Evolutionary conservation across 2,797 vertebrate genomes (phyloP).

Genomic region (Clarias laeviceps): DNA sequence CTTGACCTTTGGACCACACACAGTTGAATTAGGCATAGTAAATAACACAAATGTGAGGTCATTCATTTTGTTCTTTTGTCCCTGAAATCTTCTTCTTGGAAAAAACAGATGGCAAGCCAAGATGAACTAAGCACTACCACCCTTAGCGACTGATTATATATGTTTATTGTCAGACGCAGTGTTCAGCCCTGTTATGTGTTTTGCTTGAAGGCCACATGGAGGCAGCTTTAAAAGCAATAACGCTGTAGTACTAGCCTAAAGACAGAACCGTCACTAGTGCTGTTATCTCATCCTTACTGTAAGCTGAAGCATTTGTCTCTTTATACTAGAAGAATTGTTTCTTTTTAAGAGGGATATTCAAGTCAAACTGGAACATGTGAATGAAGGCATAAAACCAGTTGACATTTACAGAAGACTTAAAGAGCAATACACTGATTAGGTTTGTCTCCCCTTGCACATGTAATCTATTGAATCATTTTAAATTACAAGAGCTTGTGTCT

Average conservation of each 20-base stretch:
- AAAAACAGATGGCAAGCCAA: background rate
- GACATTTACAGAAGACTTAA: too few relatives aligned
- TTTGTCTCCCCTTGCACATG: background rate
- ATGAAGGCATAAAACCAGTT: too few relatives aligned
- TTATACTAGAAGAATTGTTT: background rate
- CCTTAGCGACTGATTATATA: background rate
- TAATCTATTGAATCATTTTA: background rate
- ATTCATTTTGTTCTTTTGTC: background rate
- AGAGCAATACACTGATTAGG: too few relatives aligned
- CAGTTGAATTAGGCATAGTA: background rate
- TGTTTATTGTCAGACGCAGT: conserved; percentile 17
- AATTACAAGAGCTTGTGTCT: background rate
- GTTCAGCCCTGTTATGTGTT: background rate
- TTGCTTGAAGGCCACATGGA: background rate
- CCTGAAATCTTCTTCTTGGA: background rate
- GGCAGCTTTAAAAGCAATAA: conserved; percentile 28
- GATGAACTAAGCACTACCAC: background rate
- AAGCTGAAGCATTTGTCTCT: conserved; percentile 3
- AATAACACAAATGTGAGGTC: conserved; percentile 21
- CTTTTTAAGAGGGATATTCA: background rate
- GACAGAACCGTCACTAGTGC: background rate
- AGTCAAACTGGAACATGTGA: too few relatives aligned
- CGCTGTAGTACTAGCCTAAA: conserved; percentile 8
- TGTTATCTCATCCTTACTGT: conserved; percentile 27
- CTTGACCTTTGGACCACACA: background rate